phyloP scores from a whole-genome alignment of 2,113 vertebrate genomes.

The Oryzias javanicus region DNA sequence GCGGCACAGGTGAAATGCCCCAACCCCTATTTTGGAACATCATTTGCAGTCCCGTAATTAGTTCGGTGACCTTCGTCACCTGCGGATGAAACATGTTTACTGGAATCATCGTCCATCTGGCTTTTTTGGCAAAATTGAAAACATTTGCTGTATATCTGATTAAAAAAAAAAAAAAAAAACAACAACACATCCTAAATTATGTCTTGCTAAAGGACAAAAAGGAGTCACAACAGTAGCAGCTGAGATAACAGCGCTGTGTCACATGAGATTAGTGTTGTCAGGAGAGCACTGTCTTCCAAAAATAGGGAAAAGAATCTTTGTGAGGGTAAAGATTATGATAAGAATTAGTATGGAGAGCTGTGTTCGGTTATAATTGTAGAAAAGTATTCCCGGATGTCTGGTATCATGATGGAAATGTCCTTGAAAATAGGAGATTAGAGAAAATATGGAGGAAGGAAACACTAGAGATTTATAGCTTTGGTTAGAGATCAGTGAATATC shows the following conservation, averaged over 20 bases:
- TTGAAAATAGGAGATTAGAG: conserved; percentile 4
- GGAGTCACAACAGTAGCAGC: neutral
- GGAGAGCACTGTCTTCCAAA: neutral
- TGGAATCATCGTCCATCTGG: neutral
- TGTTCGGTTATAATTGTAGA: conserved; percentile 6
- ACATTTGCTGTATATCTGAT: neutral
- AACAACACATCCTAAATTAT: neutral
- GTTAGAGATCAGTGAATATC: no score
- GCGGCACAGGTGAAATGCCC: conserved; percentile 21
- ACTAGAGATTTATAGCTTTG: no score
- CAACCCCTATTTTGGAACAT: conserved; percentile 14
- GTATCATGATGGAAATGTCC: conserved; percentile 1
- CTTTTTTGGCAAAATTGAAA: neutral
- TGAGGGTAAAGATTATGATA: conserved; percentile 1
- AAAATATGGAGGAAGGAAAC: no score
- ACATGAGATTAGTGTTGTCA: neutral
- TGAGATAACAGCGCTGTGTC: neutral
- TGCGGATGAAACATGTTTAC: neutral
- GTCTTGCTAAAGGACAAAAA: conserved; percentile 4
- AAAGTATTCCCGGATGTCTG: neutral
- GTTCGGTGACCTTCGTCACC: conserved; percentile 5
- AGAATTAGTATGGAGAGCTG: conserved; percentile 2
- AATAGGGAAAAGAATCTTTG: neutral
- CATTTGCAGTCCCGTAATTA: conserved; percentile 11
- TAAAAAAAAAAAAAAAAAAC: no score